These are phyloP conservation scores for Hylaea fasciaria DNA, from an alignment of 2,888 invertebrate species.

Conservation along the genomic window DNA sequence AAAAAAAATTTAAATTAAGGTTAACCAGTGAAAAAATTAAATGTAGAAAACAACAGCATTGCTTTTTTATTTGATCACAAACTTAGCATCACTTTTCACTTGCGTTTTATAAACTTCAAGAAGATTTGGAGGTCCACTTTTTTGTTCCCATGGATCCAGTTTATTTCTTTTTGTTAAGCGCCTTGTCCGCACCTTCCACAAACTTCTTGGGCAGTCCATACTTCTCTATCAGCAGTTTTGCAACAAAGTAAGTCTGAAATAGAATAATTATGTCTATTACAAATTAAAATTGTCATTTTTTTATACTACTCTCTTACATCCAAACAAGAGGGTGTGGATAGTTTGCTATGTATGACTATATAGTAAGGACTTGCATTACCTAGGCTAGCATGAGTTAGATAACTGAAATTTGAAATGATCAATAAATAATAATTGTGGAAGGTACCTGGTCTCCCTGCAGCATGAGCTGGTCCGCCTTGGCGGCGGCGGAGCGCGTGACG, in stretches of 20 bases:
- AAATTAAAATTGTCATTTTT: neutral
- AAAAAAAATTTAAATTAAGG: slow-evolving; percentile 31
- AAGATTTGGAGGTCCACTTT: neutral
- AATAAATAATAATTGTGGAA: too few relatives aligned
- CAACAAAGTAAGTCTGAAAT: slow-evolving; percentile 78
- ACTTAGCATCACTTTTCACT: slow-evolving; percentile 33
- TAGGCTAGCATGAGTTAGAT: too few relatives aligned
- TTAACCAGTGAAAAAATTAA: slow-evolving; percentile 26
- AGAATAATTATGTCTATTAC: slow-evolving; percentile 20
- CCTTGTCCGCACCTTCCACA: slow-evolving; percentile 90
- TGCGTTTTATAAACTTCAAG: slow-evolving; percentile 2
- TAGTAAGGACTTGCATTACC: too few relatives aligned
- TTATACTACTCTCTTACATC: too few relatives aligned
- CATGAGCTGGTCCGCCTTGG: slow-evolving; percentile 90
- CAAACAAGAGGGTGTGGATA: too few relatives aligned
- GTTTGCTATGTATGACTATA: too few relatives aligned
- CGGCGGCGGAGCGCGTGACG: slow-evolving; percentile 89
- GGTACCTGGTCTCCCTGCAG: slow-evolving; percentile 93
- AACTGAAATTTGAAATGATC: too few relatives aligned
- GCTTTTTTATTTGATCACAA: slow-evolving; percentile 41
- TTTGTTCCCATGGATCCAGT: neutral
- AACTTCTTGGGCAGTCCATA: slow-evolving; percentile 91
- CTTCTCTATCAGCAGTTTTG: slow-evolving; percentile 87
- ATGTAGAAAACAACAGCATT: slow-evolving; percentile 39
- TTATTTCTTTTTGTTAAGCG: slow-evolving; percentile 87